Percentiles rank a stretch among this genome's conserved stretches.
phyloP scores from a whole-genome alignment of 1,140 invertebrate species.

The Drosophila sucinea region DNA sequence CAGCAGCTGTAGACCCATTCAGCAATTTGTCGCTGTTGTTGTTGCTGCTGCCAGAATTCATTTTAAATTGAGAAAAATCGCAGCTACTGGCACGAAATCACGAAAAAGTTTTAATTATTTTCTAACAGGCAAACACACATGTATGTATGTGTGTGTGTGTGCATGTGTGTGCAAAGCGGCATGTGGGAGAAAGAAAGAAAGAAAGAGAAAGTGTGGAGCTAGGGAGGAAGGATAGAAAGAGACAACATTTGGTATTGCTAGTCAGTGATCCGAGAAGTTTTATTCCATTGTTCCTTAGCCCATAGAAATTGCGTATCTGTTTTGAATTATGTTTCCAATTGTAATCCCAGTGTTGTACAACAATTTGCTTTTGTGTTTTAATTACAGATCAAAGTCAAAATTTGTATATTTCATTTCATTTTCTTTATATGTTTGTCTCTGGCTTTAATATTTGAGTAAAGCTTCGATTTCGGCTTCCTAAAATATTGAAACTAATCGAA shows the following conservation, averaged over 20 bases:
- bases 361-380: too few species aligned
- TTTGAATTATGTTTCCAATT: too few species aligned
- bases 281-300: too few species aligned
- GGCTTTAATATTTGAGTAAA: too few species aligned
- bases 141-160: background rate
- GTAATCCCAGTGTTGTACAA: too few species aligned
- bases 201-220: background rate
- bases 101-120: constrained; percentile 80
- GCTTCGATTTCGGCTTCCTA: too few species aligned
- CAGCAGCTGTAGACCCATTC: constrained; percentile 41
- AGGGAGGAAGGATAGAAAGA: background rate
- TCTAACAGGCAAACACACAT: constrained; percentile 74
- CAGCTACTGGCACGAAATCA: constrained; percentile 78
- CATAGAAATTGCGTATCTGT: too few species aligned
- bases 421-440: background rate
- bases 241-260: too few species aligned
- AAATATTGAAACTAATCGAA: constrained; percentile 8
- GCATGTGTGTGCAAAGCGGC: constrained; percentile 24
- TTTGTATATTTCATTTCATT: too few species aligned
- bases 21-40: constrained; percentile 30
- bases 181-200: background rate
- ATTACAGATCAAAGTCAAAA: too few species aligned
- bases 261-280: too few species aligned
- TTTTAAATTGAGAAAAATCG: constrained; percentile 81
- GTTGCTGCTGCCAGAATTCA: constrained; percentile 64